Base-by-base conservation (phyloP, 2,888 invertebrate species). In the Pollenia angustigena region DNA sequence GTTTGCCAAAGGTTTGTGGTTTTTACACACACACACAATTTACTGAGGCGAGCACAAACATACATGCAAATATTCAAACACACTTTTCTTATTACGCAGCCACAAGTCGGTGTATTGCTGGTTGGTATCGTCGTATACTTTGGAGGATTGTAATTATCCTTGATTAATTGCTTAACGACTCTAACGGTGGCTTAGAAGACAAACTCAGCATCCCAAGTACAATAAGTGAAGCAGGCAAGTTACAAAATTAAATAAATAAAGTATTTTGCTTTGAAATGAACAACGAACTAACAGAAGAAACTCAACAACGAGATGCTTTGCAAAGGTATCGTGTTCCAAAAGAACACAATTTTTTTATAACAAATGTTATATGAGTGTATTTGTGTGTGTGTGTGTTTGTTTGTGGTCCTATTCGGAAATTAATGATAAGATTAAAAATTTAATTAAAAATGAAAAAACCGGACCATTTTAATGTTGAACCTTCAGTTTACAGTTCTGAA, bases 121-220 rank as follows among this genome's bases (percentile, higher is more conserved):
- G 64, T 42, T 58, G 68, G 79, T 48, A 69, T 56, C 50, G 48
- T 68, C 50, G 48, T 68, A 50, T 75, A 72, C 80, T 80, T 72
- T 23, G 40, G 72, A 81, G 75, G 56, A 74, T 88, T 87, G 90
- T 91, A 91, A 91, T 91, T 91, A 91, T 91, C 90, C 89, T 89
- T 91, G 92, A 91, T 91, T 91, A 91, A 91, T 91, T 90, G 91
- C 89, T 88, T 88, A 90, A 90, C 89, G 89, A 89, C 90, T 90
- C 88, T 84, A 88, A 88, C 90, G 90, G 90, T 90, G 90, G 90
- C 82, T 71, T 68, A 68, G 44, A 71, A 76, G 80, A 81, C 62
- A 81, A 40, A 66, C 60, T 0, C 62, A 50, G 52, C 18, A 16
- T 32, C 52, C 42, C 46, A 9, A 16, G 23, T n/a, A 60, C 50